Evolutionary conservation across 1,140 invertebrate species (phyloP).

Genomic region (Platorchestia sp.): DNA sequence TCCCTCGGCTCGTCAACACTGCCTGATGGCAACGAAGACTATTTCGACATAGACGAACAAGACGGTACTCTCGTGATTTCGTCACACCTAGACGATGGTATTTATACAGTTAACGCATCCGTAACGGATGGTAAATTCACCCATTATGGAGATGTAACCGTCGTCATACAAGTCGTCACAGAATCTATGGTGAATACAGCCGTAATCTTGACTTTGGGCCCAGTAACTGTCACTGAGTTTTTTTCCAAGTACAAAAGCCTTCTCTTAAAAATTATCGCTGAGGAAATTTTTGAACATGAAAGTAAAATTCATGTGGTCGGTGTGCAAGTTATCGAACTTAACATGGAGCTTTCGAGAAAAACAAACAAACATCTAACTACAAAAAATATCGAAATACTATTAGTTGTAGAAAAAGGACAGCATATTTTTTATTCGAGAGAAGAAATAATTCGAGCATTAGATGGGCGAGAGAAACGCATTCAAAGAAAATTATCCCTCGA

Average conservation of each 20-base stretch:
- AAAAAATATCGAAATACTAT: background rate
- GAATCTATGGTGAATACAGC: conserved; percentile 89
- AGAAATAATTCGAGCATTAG: background rate
- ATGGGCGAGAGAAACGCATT: background rate
- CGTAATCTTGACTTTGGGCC: conserved; percentile 77
- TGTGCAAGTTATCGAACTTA: conserved; percentile 75
- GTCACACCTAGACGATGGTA: conserved; percentile 88
- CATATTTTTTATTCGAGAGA: background rate
- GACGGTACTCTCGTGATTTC: conserved; percentile 86
- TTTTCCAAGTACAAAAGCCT: conserved; percentile 85
- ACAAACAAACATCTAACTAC: background rate
- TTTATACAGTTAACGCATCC: conserved; percentile 80
- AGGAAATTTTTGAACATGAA: conserved; percentile 70
- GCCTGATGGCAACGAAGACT: conserved; percentile 70
- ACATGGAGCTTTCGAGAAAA: background rate
- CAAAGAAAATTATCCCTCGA: conserved; percentile 10
- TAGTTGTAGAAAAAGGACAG: background rate
- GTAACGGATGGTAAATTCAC: conserved; percentile 76
- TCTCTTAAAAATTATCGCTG: conserved; percentile 84
- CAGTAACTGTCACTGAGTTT: conserved; percentile 87
- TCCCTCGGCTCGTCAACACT: conserved; percentile 77
- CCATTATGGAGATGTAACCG: conserved; percentile 77
- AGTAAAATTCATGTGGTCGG: conserved; percentile 77
- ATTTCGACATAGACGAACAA: conserved; percentile 86
- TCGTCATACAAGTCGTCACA: conserved; percentile 85